Evolutionary conservation across 2,113 vertebrate species (phyloP).

Genomic region (Mionectes macconnelli): DNA sequence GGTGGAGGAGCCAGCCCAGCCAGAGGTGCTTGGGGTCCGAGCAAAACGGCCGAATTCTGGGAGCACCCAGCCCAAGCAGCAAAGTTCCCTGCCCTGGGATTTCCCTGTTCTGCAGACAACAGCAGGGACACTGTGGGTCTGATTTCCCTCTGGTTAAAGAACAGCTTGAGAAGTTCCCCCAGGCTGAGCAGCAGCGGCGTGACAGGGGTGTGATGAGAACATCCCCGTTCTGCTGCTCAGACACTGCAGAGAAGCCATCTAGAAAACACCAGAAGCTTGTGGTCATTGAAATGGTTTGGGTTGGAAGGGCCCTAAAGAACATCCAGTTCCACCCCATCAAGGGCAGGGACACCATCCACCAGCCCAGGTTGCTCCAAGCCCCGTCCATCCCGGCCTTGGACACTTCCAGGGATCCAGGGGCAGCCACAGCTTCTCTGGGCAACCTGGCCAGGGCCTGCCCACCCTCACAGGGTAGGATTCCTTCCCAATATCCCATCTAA

Average conservation of each 20-base stretch:
- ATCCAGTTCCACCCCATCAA: no score
- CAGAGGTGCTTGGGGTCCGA: not conserved
- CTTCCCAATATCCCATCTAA: not conserved
- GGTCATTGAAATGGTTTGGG: not conserved
- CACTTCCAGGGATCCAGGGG: not conserved
- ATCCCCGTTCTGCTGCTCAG: not conserved
- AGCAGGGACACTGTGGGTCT: accelerated
- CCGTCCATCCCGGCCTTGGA: not conserved
- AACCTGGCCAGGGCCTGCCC: not conserved
- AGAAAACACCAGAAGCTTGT: not conserved
- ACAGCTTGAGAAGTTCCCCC: not conserved
- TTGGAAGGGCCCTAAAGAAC: accelerated
- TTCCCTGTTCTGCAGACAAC: not conserved
- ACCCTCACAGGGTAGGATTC: not conserved
- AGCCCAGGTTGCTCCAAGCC: not conserved
- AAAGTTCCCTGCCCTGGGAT: accelerated
- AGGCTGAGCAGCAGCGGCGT: accelerated
- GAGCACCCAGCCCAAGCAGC: not conserved
- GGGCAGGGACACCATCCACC: not conserved
- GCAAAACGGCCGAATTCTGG: not conserved
- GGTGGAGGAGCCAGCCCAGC: not conserved
- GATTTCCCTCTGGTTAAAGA: not conserved
- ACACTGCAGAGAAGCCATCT: accelerated
- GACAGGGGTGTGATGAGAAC: accelerated
- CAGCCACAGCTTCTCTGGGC: not conserved